Evolutionary conservation across 2,888 invertebrate species (phyloP), one percentile per base, ranked within the genome.

Genomic region (Tethea ocularis): DNA sequence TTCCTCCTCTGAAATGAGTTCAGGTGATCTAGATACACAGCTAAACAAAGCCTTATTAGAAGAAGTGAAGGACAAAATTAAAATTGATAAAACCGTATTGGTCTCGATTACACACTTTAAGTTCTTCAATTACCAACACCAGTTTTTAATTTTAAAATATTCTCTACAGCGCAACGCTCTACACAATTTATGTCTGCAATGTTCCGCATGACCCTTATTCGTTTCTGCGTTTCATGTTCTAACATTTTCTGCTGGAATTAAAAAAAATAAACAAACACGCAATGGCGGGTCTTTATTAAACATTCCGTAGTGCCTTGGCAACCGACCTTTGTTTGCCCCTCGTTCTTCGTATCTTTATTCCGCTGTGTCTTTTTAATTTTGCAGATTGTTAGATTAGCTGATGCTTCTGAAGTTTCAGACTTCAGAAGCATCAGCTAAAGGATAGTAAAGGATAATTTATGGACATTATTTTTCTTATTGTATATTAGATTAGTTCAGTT

Each of bases 191-290:
- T 20, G 20, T 20, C 46, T 17, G 20, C 36, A 29, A 54, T 20
- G 36, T 20, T 17, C 54, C 20, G 33, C 33, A 33, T 36, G 54
- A 52, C 54, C 54, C 54, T 54, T 22, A 54, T 33, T 53, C 17
- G 24, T 29, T 29, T 26, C 26, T 52, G 26, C 24, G 41, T 41
- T 41, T 15, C 10, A 20, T n/a, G 2, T 6, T 20, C 46, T 7
- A 46, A 46, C 46, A 17, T 20, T n/a, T 46, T 46, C 46, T 54
- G 36, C 17, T 33, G 54, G 22, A 54, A 54, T 54, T 20, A 54
- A 54, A 54, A n/a, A 33, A 33, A 52, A 53, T 10, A 38, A 20
- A 46, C 46, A 46, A 46, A 20, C 46, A 20, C 46, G 20, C 46
- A 46, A 46, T 46, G 20, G 20, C 46, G 20, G 46, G 46, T 46